These are phyloP conservation scores for Bombus sibiricus DNA, from an alignment of 1,140 invertebrate genomes.

Conservation along the genomic window DNA sequence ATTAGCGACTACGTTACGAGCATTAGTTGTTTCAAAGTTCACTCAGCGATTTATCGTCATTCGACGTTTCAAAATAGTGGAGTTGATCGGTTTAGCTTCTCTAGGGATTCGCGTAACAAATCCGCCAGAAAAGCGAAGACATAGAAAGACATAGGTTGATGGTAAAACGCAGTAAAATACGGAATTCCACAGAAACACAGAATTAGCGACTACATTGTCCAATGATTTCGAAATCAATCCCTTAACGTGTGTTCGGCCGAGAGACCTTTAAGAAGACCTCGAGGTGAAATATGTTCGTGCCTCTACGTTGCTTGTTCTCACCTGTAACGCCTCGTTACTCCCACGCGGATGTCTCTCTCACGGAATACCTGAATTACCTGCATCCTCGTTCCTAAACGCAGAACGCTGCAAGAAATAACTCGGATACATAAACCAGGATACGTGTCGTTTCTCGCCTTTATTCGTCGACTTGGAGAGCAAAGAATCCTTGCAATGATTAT, in stretches of 20 bases:
- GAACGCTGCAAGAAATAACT: background rate
- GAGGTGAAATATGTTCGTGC: conserved; percentile 15
- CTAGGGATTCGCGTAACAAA: too few relatives aligned
- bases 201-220: too few relatives aligned
- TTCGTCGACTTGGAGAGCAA: background rate
- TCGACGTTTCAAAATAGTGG: too few relatives aligned
- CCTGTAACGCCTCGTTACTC: conserved; percentile 22
- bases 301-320: conserved; percentile 16
- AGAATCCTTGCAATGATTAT: too few relatives aligned
- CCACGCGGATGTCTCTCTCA: conserved; percentile 30
- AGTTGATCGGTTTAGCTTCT: background rate
- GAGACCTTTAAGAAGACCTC: conserved; percentile 26
- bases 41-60: too few relatives aligned
- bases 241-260: conserved; percentile 7
- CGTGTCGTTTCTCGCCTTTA: too few relatives aligned
- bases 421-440: background rate
- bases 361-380: conserved; percentile 29
- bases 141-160: background rate
- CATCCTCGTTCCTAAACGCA: conserved; percentile 19
- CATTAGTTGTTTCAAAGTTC: background rate
- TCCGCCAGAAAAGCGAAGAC: too few relatives aligned
- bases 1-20: background rate
- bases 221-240: conserved; percentile 30
- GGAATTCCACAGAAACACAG: background rate
- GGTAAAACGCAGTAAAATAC: background rate